phyloP scores from a whole-genome alignment of 1,140 invertebrate genomes.

The Philaenus spumarius region DNA sequence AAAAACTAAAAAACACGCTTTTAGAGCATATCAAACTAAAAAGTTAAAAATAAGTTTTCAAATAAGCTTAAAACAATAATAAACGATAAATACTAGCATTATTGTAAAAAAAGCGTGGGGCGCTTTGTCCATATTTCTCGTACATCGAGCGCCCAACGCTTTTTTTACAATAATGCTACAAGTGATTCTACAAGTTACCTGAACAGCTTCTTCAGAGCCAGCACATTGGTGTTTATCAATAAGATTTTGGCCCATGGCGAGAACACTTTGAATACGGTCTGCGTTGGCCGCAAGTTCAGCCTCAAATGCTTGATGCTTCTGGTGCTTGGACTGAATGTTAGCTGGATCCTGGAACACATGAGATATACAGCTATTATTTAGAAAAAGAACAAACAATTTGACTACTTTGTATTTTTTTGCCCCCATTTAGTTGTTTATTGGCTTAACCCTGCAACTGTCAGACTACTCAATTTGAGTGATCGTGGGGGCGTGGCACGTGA shows the following conservation, averaged over 20 bases:
- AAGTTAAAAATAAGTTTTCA: too few relatives aligned
- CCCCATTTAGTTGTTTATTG: too few relatives aligned
- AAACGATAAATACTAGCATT: neutral
- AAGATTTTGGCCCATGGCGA: constrained; percentile 93
- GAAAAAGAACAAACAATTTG: constrained; percentile 21
- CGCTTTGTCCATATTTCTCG: too few relatives aligned
- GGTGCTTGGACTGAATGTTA: constrained; percentile 93
- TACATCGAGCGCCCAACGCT: too few relatives aligned
- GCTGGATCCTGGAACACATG: constrained; percentile 56
- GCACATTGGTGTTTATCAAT: constrained; percentile 91
- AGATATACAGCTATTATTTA: neutral
- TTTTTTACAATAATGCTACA: too few relatives aligned
- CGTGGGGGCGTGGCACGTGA: too few relatives aligned
- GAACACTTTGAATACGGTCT: constrained; percentile 91
- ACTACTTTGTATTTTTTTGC: neutral
- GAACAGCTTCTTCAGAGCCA: constrained; percentile 86
- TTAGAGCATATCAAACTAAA: too few relatives aligned
- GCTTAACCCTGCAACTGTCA: too few relatives aligned
- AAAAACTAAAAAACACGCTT: too few relatives aligned
- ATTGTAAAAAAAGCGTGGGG: too few relatives aligned
- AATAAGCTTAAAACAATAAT: neutral
- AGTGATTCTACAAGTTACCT: constrained; percentile 43
- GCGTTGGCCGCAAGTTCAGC: constrained; percentile 98
- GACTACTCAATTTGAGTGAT: too few relatives aligned
- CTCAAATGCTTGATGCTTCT: constrained; percentile 99